Evolutionary conservation across 2,888 invertebrate species (phyloP).

Genomic region (Dynastes hyllus): DNA sequence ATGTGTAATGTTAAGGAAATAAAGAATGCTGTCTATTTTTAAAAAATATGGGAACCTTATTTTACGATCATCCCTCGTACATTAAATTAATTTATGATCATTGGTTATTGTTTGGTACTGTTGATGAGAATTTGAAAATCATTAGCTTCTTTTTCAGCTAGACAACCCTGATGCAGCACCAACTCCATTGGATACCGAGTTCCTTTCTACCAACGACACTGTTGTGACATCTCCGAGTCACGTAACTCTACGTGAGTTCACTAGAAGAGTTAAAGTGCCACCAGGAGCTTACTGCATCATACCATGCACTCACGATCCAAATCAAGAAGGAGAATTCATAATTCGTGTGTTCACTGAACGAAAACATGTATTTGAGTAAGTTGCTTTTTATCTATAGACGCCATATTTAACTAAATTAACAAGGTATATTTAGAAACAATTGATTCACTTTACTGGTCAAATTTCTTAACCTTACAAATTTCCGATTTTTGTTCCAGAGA

Average conservation of each 20-base stretch:
- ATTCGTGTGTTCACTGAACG: constrained; percentile 26
- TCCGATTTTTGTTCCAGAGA: background rate
- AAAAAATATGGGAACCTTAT: background rate
- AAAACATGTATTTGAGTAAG: constrained; percentile 29
- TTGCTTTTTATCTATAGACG: background rate
- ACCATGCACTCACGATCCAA: constrained; percentile 23
- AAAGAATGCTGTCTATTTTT: too few species aligned
- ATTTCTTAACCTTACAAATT: too few species aligned
- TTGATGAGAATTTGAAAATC: too few species aligned
- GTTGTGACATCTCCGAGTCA: background rate
- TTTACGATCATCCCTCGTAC: background rate
- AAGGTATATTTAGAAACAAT: too few species aligned
- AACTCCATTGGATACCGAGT: constrained; percentile 10
- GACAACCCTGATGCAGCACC: constrained; percentile 13
- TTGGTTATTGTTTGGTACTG: too few species aligned
- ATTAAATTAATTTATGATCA: too few species aligned
- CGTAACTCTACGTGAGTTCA: constrained; percentile 11
- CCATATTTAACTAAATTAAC: background rate
- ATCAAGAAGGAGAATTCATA: constrained; percentile 36
- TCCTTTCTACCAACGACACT: background rate
- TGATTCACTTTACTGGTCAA: too few species aligned
- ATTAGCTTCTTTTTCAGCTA: background rate
- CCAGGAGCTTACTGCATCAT: constrained; percentile 33
- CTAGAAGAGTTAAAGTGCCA: constrained; percentile 20
- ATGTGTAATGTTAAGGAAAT: too few species aligned